Conservation (phyloP, 1,140 invertebrate species). For the Psix sp. region DNA sequence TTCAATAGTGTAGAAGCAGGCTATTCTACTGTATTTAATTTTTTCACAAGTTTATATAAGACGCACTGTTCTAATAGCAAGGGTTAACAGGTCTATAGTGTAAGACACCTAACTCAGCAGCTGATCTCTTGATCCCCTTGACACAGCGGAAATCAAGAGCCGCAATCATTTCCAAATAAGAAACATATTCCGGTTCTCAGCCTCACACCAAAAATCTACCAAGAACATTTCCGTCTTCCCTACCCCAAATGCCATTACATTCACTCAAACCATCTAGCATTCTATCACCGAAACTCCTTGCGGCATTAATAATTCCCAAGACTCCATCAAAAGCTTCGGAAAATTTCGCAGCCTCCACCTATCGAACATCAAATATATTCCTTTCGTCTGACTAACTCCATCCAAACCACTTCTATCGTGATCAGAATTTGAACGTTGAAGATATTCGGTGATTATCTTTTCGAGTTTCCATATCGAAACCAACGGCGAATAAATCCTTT, state of each 20-base stretch:
- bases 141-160: conserved; percentile 1
- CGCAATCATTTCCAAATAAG: conserved; percentile 11
- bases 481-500: conserved; percentile 4
- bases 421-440: background rate
- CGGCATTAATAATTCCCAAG: conserved; percentile 28
- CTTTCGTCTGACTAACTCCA: too few relatives aligned
- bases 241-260: conserved; percentile 8
- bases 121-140: too few relatives aligned
- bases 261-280: conserved; percentile 6
- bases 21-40: too few relatives aligned
- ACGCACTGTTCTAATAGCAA: too few relatives aligned
- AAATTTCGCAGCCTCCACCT: background rate
- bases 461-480: background rate
- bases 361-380: background rate
- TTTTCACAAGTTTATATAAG: too few relatives aligned
- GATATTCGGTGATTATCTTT: too few relatives aligned
- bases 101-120: too few relatives aligned
- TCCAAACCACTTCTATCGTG: too few relatives aligned
- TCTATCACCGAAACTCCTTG: conserved; percentile 4
- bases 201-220: background rate
- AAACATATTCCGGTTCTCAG: conserved; percentile 9
- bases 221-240: conserved; percentile 5
- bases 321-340: conserved; percentile 7
- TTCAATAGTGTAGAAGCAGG: too few relatives aligned
- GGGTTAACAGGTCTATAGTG: too few relatives aligned